These are phyloP conservation scores for Tenualosa ilisha DNA, from an alignment of 2,797 vertebrate species.

Conservation along the genomic window DNA sequence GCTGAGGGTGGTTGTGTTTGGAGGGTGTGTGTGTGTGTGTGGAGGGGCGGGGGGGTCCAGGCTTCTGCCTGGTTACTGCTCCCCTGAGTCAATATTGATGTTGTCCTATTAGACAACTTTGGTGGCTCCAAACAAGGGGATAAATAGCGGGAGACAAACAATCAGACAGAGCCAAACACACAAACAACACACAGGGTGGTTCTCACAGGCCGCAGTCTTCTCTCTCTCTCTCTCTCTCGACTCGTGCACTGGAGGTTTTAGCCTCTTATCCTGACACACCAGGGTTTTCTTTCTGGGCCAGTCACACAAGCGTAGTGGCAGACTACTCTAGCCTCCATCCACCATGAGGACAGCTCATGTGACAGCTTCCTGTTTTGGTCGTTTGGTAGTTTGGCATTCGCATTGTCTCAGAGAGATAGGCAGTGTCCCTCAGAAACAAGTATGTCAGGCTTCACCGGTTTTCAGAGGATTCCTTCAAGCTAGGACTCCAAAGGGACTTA, in stretches of 20 bases:
- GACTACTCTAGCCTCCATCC: not conserved
- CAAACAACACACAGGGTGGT: slow-evolving; percentile 12
- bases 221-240: not conserved
- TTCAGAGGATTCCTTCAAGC: slow-evolving; percentile 57
- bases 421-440: not conserved
- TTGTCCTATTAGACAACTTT: slow-evolving; percentile 39
- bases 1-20: not conserved
- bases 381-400: not conserved
- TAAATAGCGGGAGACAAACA: slow-evolving; percentile 39
- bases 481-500: slow-evolving; percentile 74
- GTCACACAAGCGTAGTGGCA: not conserved
- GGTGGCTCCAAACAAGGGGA: slow-evolving; percentile 36
- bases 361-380: not conserved
- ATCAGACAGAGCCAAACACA: slow-evolving; percentile 19
- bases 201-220: not conserved
- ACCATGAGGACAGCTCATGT: not conserved
- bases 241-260: not conserved
- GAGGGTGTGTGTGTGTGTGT: no score
- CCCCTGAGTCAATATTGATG: slow-evolving; percentile 50
- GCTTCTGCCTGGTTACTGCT: slow-evolving; percentile 46
- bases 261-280: not conserved
- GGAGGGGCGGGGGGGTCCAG: not conserved
- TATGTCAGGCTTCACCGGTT: slow-evolving; percentile 10
- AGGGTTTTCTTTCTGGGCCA: not conserved
- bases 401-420: not conserved